Percentiles rank a stretch among this genome's conserved stretches.
These are phyloP conservation scores for Tiliacea citrago DNA, from an alignment of 2,888 invertebrate genomes.

Conservation along the genomic window DNA sequence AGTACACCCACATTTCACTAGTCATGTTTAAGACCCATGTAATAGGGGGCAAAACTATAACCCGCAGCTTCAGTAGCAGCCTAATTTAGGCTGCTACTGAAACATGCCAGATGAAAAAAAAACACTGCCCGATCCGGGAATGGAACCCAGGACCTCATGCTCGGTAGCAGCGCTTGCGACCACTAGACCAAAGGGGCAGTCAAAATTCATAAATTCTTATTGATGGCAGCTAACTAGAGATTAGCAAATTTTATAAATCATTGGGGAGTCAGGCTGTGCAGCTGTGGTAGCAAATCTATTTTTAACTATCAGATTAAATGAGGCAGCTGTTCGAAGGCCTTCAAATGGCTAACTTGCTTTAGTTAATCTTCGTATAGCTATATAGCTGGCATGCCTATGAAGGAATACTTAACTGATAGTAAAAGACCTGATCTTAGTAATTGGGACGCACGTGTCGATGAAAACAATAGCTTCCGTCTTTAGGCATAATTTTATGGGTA, in stretches of 20 bases:
- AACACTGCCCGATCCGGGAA: background rate
- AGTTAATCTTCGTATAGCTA: conserved; percentile 16
- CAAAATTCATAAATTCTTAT: background rate
- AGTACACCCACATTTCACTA: background rate
- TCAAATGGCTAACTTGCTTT: conserved; percentile 8
- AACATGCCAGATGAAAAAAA: background rate
- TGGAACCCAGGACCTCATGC: background rate
- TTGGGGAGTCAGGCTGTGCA: background rate
- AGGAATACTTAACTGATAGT: background rate
- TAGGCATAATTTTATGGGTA: background rate
- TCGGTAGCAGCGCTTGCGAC: too few species aligned
- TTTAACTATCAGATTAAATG: conserved; percentile 13
- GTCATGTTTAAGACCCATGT: background rate
- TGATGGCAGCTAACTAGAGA: conserved; percentile 7
- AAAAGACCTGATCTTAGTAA: too few species aligned
- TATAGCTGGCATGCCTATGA: conserved; percentile 4
- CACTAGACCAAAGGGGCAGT: background rate
- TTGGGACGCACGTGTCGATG: background rate
- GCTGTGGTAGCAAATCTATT: conserved; percentile 3
- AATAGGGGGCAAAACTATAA: too few species aligned
- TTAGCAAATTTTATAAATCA: conserved; percentile 17
- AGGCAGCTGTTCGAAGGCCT: conserved; percentile 8
- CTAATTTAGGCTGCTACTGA: background rate
- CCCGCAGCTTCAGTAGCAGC: too few species aligned
- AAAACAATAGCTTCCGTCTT: conserved; percentile 1